phyloP scores from a whole-genome alignment of 2,113 vertebrate genomes.

The Bubo scandiacus region DNA sequence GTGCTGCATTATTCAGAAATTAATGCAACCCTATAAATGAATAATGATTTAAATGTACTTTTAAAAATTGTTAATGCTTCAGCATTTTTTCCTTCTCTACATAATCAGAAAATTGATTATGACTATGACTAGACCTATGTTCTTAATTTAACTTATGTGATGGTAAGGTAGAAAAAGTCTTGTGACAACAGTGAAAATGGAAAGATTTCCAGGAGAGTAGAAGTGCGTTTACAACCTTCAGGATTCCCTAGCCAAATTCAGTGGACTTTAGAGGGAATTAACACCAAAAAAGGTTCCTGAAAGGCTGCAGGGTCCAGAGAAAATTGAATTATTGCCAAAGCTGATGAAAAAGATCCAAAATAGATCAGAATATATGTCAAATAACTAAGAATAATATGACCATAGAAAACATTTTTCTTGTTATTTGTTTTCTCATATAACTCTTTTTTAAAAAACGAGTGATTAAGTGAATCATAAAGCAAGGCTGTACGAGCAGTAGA shows the following conservation, averaged over 20 bases:
- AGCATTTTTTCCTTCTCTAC: slow-evolving; percentile 25
- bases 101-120: slow-evolving; percentile 56
- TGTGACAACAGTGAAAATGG: background rate
- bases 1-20: slow-evolving; percentile 62
- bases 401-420: background rate
- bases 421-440: background rate
- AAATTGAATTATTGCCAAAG: background rate
- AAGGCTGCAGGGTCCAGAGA: background rate
- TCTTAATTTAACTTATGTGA: slow-evolving; percentile 45
- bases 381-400: background rate
- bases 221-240: background rate
- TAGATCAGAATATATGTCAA: background rate
- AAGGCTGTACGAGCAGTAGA: fast-evolving
- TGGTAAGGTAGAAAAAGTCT: background rate
- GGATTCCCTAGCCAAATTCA: background rate
- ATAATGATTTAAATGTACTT: slow-evolving; percentile 71
- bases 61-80: slow-evolving; percentile 63
- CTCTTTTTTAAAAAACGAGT: background rate
- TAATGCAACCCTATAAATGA: slow-evolving; percentile 71
- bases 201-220: background rate
- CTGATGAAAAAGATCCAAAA: background rate
- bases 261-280: background rate
- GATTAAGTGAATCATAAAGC: background rate
- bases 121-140: slow-evolving; percentile 6
- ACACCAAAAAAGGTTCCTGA: background rate